Base-by-base conservation (phyloP, 2,888 invertebrate species). In the Meteorus colon region DNA sequence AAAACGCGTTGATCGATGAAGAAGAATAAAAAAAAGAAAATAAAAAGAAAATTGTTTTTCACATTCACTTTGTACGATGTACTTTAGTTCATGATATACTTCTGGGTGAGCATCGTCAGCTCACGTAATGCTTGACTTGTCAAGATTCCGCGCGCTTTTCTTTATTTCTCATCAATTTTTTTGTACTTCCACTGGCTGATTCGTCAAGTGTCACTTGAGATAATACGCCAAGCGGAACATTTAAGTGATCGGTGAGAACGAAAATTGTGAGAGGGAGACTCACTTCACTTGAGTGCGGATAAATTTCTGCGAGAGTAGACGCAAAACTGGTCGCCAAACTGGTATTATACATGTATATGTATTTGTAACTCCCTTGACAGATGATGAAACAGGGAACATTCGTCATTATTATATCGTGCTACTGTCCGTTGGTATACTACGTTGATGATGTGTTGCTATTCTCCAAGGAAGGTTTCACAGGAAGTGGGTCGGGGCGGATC, bases 401-500 rank as follows among this genome's bases (percentile, higher is more conserved):
- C 85, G 85, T 87, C 86, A 86, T 87, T 86, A 88, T 86, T 85
- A 84, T 84, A 55, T 55, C 19, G 19, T 55, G 55, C 19, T 10
- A 8, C 55, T 55, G 55, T 55, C 55, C 55, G 55, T 55, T 55
- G 55, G 55, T 55, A 8, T 55, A 55, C 19, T 19, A n/a, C 48
- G 19, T 55, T 55, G 55, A 55, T 55, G 55, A 55, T 55, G 55
- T 55, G 55, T 55, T 55, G 70, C 76, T 77, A 51, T 68, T 45
- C 67, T 84, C 86, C 87, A 82, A 84, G 79, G 82, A 82, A 84
- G 79, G 82, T 83, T 84, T 74, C 77, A 86, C 89, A 88, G 89
- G 89, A 89, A 89, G 86, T 89, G 87, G 88, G 88, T 86, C 85
- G 89, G 87, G 19, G 81, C 84, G 85, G 87, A 89, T 88, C 87